Evolutionary conservation across 2,888 invertebrate species (phyloP).

Genomic region (Azorinus chamasolen): DNA sequence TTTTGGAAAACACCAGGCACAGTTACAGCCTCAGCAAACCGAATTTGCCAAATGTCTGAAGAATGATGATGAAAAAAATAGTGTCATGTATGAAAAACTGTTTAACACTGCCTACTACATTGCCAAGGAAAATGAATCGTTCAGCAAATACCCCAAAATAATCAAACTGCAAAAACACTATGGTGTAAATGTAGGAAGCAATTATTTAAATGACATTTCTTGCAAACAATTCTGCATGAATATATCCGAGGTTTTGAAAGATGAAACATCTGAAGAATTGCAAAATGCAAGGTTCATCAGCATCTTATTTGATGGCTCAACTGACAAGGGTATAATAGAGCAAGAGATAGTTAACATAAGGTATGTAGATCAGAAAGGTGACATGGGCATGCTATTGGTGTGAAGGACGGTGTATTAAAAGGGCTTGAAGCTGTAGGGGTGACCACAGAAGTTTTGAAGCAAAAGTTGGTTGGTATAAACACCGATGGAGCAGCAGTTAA

Average conservation of each 20-base stretch:
- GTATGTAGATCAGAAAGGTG: conserved; percentile 1
- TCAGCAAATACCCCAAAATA: conserved; percentile 14
- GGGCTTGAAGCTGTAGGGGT: conserved; percentile 9
- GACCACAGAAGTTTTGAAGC: neutral
- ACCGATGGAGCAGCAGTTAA: conserved; percentile 50
- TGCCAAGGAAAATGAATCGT: conserved; percentile 14
- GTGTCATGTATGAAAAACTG: conserved; percentile 25
- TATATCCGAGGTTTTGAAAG: conserved; percentile 2
- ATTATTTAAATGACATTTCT: conserved; percentile 8
- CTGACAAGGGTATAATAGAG: conserved; percentile 14
- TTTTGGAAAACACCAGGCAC: conserved; percentile 10
- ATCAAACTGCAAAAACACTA: conserved; percentile 22
- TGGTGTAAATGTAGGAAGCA: conserved; percentile 13
- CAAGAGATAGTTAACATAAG: conserved; percentile 16
- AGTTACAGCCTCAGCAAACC: conserved; percentile 12
- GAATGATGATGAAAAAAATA: conserved; percentile 17
- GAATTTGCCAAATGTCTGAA: neutral
- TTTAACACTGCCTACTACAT: conserved; percentile 41
- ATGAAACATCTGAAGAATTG: too few species aligned
- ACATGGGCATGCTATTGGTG: too few species aligned
- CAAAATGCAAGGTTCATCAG: too few species aligned
- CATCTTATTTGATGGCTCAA: too few species aligned
- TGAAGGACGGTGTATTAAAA: conserved; percentile 8
- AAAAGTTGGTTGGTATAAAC: conserved; percentile 24
- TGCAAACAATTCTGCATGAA: conserved; percentile 11